These are phyloP conservation scores for Bombus waltoni DNA, from an alignment of 1,140 invertebrate species.

Conservation along the genomic window DNA sequence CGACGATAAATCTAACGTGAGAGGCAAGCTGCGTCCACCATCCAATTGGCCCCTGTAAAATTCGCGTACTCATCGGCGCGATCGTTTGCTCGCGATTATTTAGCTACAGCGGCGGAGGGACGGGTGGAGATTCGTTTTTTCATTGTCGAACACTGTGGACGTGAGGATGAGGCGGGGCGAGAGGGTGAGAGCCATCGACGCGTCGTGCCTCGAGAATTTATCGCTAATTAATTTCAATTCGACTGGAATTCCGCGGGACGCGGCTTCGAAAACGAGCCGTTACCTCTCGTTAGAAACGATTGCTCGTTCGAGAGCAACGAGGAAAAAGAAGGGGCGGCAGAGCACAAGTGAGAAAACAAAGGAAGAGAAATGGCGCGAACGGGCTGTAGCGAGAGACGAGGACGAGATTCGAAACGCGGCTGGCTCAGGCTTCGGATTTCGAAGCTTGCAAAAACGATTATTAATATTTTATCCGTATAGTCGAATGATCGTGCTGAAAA, in stretches of 20 bases:
- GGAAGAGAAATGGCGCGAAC: conserved; percentile 2
- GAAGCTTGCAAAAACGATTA: conserved; percentile 30
- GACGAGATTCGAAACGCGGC: background rate
- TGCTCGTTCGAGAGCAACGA: conserved; percentile 22
- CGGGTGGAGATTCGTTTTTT: background rate
- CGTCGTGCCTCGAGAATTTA: conserved; percentile 44
- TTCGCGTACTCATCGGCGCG: background rate
- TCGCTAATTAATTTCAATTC: conserved; percentile 63
- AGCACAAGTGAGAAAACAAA: background rate
- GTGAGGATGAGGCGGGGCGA: background rate
- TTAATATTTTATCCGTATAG: conserved; percentile 56
- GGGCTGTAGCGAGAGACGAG: background rate
- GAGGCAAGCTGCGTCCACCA: background rate
- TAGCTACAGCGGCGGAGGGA: background rate
- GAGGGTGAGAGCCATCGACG: conserved; percentile 1
- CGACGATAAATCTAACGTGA: conserved; percentile 7
- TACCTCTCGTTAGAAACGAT: conserved; percentile 30
- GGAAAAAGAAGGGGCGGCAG: conserved; percentile 11
- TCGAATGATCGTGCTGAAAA: background rate
- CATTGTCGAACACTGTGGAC: background rate
- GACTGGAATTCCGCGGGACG: conserved; percentile 34
- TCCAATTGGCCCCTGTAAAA: background rate
- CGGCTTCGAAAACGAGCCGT: conserved; percentile 39
- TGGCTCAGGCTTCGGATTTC: background rate
- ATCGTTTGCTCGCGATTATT: conserved; percentile 19